phyloP scores from a whole-genome alignment of 2,797 vertebrate genomes.

The Phrynocephalus forsythii region DNA sequence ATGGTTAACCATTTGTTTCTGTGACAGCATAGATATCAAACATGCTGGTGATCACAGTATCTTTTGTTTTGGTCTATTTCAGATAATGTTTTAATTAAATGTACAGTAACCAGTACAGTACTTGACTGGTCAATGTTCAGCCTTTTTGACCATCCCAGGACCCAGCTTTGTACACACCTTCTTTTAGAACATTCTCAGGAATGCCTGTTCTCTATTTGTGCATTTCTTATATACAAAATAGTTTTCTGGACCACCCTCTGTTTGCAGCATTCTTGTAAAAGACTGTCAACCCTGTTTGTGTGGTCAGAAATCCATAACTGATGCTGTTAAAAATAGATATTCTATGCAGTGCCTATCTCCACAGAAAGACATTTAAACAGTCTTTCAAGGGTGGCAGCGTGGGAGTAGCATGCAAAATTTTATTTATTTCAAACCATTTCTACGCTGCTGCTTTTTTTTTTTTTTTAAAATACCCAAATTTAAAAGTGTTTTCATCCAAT shows the following conservation, averaged over 20 bases:
- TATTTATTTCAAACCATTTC: not conserved
- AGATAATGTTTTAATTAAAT: not conserved
- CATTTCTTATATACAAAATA: not conserved
- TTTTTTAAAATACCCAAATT: no score
- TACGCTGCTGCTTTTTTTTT: no score
- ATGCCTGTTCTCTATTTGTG: not conserved
- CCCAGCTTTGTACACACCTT: not conserved
- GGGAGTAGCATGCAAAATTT: not conserved
- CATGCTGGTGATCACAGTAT: not conserved
- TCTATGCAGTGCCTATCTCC: not conserved
- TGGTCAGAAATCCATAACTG: not conserved
- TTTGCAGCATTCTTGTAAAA: not conserved
- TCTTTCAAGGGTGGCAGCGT: not conserved
- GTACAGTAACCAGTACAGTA: not conserved
- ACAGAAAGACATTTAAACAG: not conserved
- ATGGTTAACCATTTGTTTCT: not conserved
- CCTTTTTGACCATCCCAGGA: not conserved
- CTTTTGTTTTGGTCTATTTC: not conserved
- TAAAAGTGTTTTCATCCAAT: no score
- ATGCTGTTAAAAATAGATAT: not conserved
- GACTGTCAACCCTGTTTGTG: not conserved
- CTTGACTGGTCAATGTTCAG: not conserved
- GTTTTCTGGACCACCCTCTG: not conserved
- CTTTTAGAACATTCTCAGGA: not conserved
- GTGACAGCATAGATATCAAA: not conserved